phyloP scores from a whole-genome alignment of 2,113 vertebrate genomes.

The Fulica atra region DNA sequence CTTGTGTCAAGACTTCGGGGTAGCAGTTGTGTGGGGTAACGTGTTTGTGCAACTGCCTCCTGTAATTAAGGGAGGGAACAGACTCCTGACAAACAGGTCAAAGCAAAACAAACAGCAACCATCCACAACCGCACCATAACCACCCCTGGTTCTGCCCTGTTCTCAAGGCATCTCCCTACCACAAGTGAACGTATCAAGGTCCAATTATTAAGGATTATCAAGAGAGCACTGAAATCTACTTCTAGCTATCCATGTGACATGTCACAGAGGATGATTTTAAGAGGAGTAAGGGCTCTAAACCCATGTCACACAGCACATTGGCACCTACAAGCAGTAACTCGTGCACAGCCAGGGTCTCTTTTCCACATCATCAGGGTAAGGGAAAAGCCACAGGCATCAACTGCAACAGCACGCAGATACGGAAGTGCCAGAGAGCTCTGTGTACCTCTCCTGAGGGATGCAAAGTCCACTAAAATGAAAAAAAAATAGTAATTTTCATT shows the following conservation, averaged over 20 bases:
- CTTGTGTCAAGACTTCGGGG: fast-evolving
- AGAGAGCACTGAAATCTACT: background rate
- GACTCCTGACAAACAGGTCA: background rate
- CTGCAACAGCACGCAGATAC: background rate
- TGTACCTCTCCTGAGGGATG: background rate
- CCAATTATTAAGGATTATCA: background rate
- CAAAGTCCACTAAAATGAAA: background rate
- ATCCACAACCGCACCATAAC: background rate
- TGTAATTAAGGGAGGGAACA: background rate
- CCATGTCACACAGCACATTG: background rate
- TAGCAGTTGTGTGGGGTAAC: background rate
- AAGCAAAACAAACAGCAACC: background rate
- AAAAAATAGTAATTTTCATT: background rate
- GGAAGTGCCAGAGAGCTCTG: background rate
- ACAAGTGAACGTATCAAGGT: background rate
- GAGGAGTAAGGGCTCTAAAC: no score
- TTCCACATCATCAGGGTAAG: background rate
- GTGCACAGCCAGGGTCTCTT: background rate
- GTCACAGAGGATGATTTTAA: background rate
- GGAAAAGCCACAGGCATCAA: background rate
- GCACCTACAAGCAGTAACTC: fast-evolving
- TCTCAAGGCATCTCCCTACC: background rate
- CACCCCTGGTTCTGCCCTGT: background rate
- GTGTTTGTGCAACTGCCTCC: background rate
- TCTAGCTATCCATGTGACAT: fast-evolving